phyloP scores from a whole-genome alignment of 2,888 invertebrate species.

The Griposia aprilina region DNA sequence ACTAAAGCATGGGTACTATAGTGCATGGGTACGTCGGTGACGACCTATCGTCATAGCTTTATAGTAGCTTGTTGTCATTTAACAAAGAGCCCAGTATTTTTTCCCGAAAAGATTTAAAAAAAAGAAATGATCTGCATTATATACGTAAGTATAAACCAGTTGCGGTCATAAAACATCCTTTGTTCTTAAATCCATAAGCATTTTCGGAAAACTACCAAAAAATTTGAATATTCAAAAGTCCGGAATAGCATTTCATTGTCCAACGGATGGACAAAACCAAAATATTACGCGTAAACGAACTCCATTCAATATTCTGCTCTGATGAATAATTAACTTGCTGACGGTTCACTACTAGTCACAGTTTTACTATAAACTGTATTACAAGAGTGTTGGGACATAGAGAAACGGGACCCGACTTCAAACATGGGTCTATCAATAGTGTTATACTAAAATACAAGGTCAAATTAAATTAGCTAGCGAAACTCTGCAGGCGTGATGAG shows the following conservation, averaged over 20 bases:
- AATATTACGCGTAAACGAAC: conserved; percentile 63
- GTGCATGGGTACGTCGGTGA: too few species aligned
- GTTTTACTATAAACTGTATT: conserved; percentile 15
- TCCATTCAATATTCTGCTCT: conserved; percentile 63
- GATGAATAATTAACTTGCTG: conserved; percentile 71
- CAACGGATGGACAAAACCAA: conserved; percentile 56
- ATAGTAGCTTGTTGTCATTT: neutral
- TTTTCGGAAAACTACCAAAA: conserved; percentile 39
- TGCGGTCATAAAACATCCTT: conserved; percentile 4
- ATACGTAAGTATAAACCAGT: neutral
- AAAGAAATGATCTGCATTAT: too few species aligned
- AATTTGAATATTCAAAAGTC: conserved; percentile 54
- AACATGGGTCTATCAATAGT: neutral
- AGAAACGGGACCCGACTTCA: conserved; percentile 10
- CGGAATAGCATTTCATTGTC: conserved; percentile 57
- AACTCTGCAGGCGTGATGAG: too few species aligned
- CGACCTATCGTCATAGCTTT: neutral
- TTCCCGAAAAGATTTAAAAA: too few species aligned
- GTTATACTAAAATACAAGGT: too few species aligned
- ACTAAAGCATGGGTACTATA: too few species aligned
- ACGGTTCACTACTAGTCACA: conserved; percentile 39
- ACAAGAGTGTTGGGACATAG: neutral
- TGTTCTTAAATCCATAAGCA: conserved; percentile 25
- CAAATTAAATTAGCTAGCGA: too few species aligned
- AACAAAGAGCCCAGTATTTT: neutral